phyloP scores from a whole-genome alignment of 2,113 vertebrate species.

The Penelope pileata region DNA sequence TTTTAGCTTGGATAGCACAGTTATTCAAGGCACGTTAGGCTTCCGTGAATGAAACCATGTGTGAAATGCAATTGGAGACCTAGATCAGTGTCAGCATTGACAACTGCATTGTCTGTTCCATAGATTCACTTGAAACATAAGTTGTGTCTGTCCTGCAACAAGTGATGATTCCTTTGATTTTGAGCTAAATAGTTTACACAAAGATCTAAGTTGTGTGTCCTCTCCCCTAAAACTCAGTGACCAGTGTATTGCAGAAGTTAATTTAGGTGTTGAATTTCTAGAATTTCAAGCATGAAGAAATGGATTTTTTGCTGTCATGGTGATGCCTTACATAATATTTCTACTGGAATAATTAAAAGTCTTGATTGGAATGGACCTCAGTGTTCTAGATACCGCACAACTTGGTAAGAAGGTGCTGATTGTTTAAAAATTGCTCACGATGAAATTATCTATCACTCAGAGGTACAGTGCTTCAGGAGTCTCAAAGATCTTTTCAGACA shows the following conservation, averaged over 20 bases:
- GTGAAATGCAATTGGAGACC: neutral
- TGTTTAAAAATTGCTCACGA: neutral
- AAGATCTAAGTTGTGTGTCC: neutral
- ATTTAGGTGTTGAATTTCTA: neutral
- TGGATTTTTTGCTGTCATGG: neutral
- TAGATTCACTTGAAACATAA: neutral
- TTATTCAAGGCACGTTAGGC: neutral
- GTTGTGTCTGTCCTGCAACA: neutral
- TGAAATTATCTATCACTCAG: conserved; percentile 27
- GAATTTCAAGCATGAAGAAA: neutral
- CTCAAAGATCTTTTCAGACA: neutral
- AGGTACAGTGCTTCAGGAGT: neutral
- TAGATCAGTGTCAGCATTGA: neutral
- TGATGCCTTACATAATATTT: neutral
- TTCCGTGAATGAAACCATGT: neutral
- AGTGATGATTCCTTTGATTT: neutral
- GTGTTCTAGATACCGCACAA: neutral
- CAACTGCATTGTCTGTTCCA: neutral
- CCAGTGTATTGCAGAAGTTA: neutral
- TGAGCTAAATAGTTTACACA: neutral
- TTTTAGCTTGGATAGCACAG: neutral
- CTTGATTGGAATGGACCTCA: neutral
- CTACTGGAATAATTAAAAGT: neutral
- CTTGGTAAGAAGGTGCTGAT: conserved; percentile 1
- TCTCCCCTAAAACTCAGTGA: neutral